Percentiles rank a stretch among this genome's conserved stretches.
Evolutionary conservation across 2,888 invertebrate genomes (phyloP).

Genomic region (Pollenia labialis): DNA sequence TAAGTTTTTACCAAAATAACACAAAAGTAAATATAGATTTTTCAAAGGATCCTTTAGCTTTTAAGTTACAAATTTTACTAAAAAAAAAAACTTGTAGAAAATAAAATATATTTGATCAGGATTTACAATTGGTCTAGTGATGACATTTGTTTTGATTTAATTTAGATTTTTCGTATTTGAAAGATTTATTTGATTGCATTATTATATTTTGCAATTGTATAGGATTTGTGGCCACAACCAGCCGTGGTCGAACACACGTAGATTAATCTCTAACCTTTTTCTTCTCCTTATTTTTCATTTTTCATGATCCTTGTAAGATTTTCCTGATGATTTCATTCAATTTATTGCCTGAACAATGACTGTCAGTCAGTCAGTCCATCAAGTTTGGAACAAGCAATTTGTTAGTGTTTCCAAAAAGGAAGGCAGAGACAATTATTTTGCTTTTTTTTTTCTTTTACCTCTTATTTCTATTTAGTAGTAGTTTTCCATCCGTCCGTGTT

Average conservation of each 20-base stretch:
- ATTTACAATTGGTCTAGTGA: conserved; percentile 64
- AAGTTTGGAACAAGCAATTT: conserved; percentile 38
- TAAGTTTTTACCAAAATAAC: not conserved
- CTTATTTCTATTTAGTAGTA: not conserved
- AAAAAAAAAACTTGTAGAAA: conserved; percentile 16
- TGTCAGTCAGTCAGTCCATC: conserved; percentile 25
- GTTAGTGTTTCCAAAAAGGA: conserved; percentile 15
- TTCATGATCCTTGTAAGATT: conserved; percentile 53
- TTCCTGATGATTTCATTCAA: conserved; percentile 73
- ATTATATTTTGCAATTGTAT: conserved; percentile 38
- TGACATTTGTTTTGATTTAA: conserved; percentile 71
- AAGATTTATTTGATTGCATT: conserved; percentile 65
- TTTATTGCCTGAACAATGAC: conserved; percentile 69
- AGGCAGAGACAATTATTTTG: conserved; percentile 52
- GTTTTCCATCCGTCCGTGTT: conserved; percentile 37
- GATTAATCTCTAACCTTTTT: conserved; percentile 35
- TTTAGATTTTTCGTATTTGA: conserved; percentile 40
- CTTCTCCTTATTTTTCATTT: not conserved
- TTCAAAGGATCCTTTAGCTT: conserved; percentile 5
- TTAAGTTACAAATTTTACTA: conserved; percentile 5
- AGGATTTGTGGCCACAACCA: conserved; percentile 19
- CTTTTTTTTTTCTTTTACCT: not conserved
- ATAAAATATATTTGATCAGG: conserved; percentile 46
- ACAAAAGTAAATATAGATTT: not conserved
- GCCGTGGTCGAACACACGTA: not conserved